Percentiles rank a stretch among this genome's conserved stretches.
phyloP scores from a whole-genome alignment of 1,140 invertebrate genomes.

The Trichomalopsis sarcophagae region DNA sequence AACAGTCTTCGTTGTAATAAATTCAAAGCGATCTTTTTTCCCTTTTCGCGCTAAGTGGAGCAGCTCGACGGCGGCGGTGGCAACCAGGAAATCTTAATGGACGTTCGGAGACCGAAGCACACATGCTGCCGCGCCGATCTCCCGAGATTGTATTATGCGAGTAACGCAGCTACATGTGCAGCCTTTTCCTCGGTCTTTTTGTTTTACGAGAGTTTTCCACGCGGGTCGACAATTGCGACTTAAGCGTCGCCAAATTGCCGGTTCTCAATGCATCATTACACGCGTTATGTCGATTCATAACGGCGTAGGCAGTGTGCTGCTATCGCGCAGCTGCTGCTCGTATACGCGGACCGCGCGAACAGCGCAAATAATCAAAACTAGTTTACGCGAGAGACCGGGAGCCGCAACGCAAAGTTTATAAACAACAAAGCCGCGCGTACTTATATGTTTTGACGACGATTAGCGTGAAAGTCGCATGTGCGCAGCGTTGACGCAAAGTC shows the following conservation, averaged over 20 bases:
- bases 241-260: too few relatives aligned
- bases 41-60: neutral
- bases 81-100: neutral
- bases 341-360: too few relatives aligned
- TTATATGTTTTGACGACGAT: neutral
- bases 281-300: too few relatives aligned
- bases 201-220: neutral
- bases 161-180: too few relatives aligned
- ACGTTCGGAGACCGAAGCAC: neutral
- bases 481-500: neutral
- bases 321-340: too few relatives aligned
- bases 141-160: neutral
- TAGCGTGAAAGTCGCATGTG: neutral
- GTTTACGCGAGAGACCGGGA: too few relatives aligned
- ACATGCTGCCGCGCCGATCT: neutral
- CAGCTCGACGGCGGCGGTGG: neutral
- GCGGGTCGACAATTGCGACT: neutral
- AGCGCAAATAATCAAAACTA: too few relatives aligned
- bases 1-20: neutral
- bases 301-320: too few relatives aligned
- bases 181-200: neutral
- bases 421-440: neutral
- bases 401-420: neutral
- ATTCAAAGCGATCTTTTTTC: neutral
- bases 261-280: too few relatives aligned